Evolutionary conservation across 2,888 invertebrate species (phyloP), one percentile per base, ranked within the genome.

Genomic region (Tenodera sinensis): DNA sequence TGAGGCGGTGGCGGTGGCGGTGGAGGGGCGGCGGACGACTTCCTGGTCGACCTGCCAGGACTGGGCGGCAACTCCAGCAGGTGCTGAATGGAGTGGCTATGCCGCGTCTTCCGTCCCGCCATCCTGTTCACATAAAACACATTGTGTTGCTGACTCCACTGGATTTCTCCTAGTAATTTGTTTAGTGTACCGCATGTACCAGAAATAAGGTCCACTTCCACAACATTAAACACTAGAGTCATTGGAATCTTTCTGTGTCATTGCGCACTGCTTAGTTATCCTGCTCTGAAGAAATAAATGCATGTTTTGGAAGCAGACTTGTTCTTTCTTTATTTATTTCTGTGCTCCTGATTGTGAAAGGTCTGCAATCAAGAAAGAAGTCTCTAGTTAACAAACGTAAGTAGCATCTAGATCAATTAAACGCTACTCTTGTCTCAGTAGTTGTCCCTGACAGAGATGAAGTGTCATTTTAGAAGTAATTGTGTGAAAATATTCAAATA

Each of bases 71-170:
- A 93, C 92, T 94, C 94, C 92, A 95, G 93, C 89, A 94, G 93
- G 92, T 94, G 94, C 92, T 94, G 94, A 91, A 94, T 95, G 90
- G 94, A 94, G 92, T 95, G 94, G 91, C 93, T 94, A 91, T 94
- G 93, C 91, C 93, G 93, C 90, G 93, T 94, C 92, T 93, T 94
- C 92, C 93, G 93, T 91, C 93, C 93, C 92, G 93, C 93, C 94
- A 94, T 94, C 91, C 93, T 93, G 90, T 34, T n/a, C 83, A 42
- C 54, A 89, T 28, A 87, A 47, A 47, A 82, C 28, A 83, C 28
- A 71, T 71, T 20, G 54, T 20, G 42, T 42, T 42, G 54, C 54
- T 71, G 54, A 71, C 54, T 71, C 15, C 54, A 71, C 25, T 20
- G 54, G 20, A 71, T 71, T 71, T 71, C 54, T 71, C 20, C 54